These are phyloP conservation scores for Pollenia griseotomentosa DNA, from an alignment of 2,888 invertebrate genomes.

Conservation along the genomic window DNA sequence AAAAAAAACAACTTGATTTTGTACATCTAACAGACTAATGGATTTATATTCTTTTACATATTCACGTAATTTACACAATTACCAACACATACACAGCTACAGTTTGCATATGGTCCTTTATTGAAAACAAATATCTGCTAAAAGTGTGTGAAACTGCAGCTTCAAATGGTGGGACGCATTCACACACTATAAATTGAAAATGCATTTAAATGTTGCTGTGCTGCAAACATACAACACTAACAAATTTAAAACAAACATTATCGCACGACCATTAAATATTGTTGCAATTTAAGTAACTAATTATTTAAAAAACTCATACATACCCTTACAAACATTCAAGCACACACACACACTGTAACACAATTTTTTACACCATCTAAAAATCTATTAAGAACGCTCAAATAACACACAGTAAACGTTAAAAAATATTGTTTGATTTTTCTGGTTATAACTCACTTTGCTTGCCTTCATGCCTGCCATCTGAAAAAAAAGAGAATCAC, in stretches of 20 bases:
- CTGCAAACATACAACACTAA: neutral
- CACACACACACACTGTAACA: neutral
- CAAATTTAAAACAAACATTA: slow-evolving; percentile 43
- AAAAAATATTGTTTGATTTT: slow-evolving; percentile 62
- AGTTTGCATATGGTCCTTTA: neutral
- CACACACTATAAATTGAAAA: no score
- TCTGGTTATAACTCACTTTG: slow-evolving; percentile 65
- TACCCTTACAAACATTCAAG: no score
- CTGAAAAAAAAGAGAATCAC: neutral
- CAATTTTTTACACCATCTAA: neutral
- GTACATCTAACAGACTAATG: slow-evolving; percentile 9
- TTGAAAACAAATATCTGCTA: slow-evolving; percentile 2
- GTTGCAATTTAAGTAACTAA: slow-evolving; percentile 62
- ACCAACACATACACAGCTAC: neutral
- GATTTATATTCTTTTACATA: slow-evolving; percentile 18
- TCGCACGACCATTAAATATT: slow-evolving; percentile 29
- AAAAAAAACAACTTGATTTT: neutral
- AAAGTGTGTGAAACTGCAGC: neutral
- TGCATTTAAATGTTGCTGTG: neutral
- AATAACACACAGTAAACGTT: slow-evolving; percentile 52
- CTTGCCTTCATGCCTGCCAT: neutral
- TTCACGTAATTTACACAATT: slow-evolving; percentile 3
- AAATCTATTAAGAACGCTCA: slow-evolving; percentile 33
- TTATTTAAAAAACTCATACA: slow-evolving; percentile 60
- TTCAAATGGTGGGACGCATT: no score